Conservation (phyloP, 2,888 invertebrate species). For the Scaptomyza tumidula region DNA sequence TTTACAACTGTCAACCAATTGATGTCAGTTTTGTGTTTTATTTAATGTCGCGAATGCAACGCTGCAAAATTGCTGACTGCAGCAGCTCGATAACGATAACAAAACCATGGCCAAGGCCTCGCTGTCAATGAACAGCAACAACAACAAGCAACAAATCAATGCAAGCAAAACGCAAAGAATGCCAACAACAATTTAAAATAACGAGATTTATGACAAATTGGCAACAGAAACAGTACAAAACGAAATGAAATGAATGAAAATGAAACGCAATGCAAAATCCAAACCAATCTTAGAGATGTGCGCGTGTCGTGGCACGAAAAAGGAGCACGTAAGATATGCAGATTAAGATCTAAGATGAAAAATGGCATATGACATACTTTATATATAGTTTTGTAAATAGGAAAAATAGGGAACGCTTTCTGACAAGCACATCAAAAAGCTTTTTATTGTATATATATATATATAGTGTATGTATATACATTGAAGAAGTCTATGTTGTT, state of each 20-base stretch:
- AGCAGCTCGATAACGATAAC: conserved; percentile 53
- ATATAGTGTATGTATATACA: too few relatives aligned
- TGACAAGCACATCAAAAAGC: too few relatives aligned
- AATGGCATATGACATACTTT: too few relatives aligned
- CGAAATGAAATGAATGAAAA: conserved; percentile 5
- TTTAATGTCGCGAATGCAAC: conserved; percentile 18
- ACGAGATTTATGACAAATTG: conserved; percentile 79
- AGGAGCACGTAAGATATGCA: too few relatives aligned
- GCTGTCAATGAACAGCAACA: conserved; percentile 37
- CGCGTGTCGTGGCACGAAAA: background rate
- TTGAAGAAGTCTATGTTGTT: too few relatives aligned
- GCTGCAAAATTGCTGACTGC: conserved; percentile 58
- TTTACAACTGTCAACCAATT: conserved; percentile 38
- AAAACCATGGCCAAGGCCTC: conserved; percentile 45
- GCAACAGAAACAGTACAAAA: conserved; percentile 31
- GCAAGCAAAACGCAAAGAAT: conserved; percentile 41
- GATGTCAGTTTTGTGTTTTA: conserved; percentile 27
- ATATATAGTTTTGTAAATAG: too few relatives aligned
- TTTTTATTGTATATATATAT: too few relatives aligned
- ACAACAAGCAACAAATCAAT: conserved; percentile 50
- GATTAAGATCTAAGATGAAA: too few relatives aligned
- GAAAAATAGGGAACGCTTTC: too few relatives aligned
- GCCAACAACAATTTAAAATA: conserved; percentile 69
- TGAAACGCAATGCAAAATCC: background rate
- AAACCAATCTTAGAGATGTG: background rate